Percentiles rank a stretch among this genome's conserved stretches.
Conservation (phyloP, 2,113 vertebrate genomes). For the Otocyon megalotis region DNA sequence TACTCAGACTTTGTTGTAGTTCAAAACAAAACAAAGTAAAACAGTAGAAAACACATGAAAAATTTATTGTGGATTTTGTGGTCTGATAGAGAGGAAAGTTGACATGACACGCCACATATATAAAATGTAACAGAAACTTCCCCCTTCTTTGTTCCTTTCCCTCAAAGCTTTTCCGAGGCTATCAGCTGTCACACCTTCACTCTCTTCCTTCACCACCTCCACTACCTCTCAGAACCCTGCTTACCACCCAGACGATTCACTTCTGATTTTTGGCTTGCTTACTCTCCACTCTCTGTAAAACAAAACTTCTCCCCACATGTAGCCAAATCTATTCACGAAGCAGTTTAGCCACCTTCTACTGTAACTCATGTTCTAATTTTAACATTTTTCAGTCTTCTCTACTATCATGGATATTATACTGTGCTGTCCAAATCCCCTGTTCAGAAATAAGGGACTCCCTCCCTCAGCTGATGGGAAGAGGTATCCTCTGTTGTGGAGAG, state of each 20-base stretch:
- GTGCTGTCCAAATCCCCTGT: neutral
- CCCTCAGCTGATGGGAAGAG: neutral
- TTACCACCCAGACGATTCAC: neutral
- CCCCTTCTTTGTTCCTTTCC: neutral
- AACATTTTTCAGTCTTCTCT: conserved; percentile 29
- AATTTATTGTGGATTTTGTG: neutral
- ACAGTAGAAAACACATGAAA: neutral
- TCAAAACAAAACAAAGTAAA: neutral
- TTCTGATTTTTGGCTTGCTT: neutral
- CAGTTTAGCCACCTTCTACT: neutral
- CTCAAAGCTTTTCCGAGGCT: neutral
- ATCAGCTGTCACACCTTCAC: neutral
- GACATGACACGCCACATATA: neutral
- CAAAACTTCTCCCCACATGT: conserved; percentile 5
- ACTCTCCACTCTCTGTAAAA: neutral
- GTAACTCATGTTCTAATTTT: conserved; percentile 52
- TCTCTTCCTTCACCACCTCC: neutral
- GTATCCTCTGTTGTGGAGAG: neutral
- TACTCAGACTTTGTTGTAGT: neutral
- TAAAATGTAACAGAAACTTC: neutral
- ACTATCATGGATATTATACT: neutral
- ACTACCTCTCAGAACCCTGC: neutral
- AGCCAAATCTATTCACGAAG: neutral
- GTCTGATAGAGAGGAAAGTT: neutral
- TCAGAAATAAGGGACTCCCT: neutral